Percentiles rank a stretch among this genome's conserved stretches.
Conservation (phyloP, 2,797 vertebrate species). For the Heterohyrax brucei region DNA sequence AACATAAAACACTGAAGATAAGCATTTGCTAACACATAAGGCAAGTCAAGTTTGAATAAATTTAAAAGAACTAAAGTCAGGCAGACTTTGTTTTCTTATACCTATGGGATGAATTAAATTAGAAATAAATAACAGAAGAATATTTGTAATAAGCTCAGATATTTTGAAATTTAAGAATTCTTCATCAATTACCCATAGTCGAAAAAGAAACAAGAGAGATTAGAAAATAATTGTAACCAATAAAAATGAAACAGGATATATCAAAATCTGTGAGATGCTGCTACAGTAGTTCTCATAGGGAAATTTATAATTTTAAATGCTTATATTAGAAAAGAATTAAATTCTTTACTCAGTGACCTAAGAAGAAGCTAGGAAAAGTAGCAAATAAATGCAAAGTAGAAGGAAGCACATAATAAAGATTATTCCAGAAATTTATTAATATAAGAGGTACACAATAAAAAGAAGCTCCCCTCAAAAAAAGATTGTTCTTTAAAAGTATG, state of each 20-base stretch:
- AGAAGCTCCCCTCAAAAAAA: neutral
- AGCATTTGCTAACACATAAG: neutral
- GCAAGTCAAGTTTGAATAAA: neutral
- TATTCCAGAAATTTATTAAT: neutral
- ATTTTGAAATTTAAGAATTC: slow-evolving; percentile 23
- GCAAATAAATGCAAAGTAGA: neutral
- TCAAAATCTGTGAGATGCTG: neutral
- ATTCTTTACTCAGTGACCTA: neutral
- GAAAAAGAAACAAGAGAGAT: neutral
- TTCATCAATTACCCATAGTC: neutral
- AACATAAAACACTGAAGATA: neutral
- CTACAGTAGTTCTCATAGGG: neutral
- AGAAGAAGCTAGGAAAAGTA: neutral
- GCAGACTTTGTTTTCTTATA: neutral
- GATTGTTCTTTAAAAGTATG: neutral
- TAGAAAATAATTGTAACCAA: neutral
- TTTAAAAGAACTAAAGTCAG: neutral
- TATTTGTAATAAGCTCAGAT: neutral
- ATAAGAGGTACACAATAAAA: neutral
- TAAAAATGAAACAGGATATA: neutral
- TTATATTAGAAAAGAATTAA: neutral
- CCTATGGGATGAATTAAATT: neutral
- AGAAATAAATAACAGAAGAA: neutral
- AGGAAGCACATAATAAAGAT: neutral
- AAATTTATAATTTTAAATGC: neutral